These are phyloP conservation scores for Campoletis sonorensis DNA, from an alignment of 1,140 invertebrate species.

Conservation along the genomic window DNA sequence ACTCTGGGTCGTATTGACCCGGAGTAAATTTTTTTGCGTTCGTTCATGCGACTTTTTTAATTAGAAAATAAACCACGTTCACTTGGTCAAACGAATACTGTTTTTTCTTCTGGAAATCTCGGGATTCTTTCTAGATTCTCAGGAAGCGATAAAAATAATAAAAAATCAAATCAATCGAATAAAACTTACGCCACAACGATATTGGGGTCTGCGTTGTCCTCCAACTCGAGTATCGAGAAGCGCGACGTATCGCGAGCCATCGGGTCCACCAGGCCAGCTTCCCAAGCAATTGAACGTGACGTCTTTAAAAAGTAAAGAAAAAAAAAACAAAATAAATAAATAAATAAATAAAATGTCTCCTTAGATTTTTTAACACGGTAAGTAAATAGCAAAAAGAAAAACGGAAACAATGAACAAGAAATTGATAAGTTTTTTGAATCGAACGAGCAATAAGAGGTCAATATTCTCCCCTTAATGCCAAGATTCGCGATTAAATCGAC, in stretches of 20 bases:
- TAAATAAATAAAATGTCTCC: too few species aligned
- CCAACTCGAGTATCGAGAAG: constrained; percentile 78
- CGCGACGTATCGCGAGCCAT: constrained; percentile 80
- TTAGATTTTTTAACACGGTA: background rate
- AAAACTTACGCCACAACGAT: constrained; percentile 82
- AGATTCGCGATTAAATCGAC: constrained; percentile 25
- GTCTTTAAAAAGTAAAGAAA: constrained; percentile 72
- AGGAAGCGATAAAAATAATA: background rate
- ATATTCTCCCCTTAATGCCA: constrained; percentile 5
- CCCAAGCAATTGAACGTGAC: constrained; percentile 83
- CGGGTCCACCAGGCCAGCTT: constrained; percentile 79
- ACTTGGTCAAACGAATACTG: too few species aligned
- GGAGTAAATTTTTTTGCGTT: too few species aligned
- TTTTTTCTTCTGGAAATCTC: too few species aligned
- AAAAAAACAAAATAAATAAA: constrained; percentile 33
- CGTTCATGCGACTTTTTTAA: too few species aligned
- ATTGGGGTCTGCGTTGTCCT: constrained; percentile 77
- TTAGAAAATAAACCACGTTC: too few species aligned
- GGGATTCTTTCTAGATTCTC: background rate
- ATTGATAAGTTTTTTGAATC: background rate
- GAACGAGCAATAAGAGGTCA: background rate
- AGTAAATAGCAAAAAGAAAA: background rate
- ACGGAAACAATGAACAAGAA: background rate
- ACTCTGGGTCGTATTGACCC: too few species aligned
- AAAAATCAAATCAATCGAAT: constrained; percentile 56